These are phyloP conservation scores for Anthonomus grandis DNA, from an alignment of 1,140 invertebrate species.

Conservation along the genomic window DNA sequence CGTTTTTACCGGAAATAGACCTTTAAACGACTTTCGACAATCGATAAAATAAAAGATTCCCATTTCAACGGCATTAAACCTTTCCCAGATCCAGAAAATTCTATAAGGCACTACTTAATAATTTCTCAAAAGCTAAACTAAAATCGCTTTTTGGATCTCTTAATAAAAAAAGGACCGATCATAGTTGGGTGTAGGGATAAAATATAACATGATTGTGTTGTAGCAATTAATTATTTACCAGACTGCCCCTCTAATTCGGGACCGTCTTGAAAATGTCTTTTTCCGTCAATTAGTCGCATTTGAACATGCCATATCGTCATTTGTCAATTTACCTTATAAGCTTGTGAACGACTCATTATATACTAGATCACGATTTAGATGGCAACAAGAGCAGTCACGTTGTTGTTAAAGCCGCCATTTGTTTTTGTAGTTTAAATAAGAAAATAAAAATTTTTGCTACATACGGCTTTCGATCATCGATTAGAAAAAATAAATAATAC, in stretches of 20 bases:
- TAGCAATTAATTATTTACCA: constrained; percentile 42
- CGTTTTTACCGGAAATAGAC: too few species aligned
- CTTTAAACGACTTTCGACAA: too few species aligned
- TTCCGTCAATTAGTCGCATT: constrained; percentile 48
- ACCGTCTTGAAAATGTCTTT: too few species aligned
- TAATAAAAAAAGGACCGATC: constrained; percentile 1
- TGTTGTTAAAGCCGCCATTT: not conserved
- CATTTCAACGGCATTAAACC: too few species aligned
- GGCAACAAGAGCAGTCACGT: not conserved
- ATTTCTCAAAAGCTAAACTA: too few species aligned
- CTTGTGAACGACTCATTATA: constrained; percentile 5
- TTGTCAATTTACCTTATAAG: constrained; percentile 45
- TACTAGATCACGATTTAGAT: not conserved
- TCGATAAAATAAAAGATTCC: too few species aligned
- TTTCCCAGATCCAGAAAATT: too few species aligned
- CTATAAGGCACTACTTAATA: too few species aligned
- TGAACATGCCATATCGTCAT: constrained; percentile 47
- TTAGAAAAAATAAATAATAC: too few species aligned
- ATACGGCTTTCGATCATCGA: too few species aligned
- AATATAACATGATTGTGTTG: constrained; percentile 41
- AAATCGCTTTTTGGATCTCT: too few species aligned
- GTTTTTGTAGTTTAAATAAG: not conserved
- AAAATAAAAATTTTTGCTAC: too few species aligned
- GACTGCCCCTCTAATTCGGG: constrained; percentile 37
- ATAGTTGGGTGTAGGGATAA: constrained; percentile 32